Base-by-base conservation (phyloP, 1,140 invertebrate genomes). In the Oreohelix idahoensis region DNA sequence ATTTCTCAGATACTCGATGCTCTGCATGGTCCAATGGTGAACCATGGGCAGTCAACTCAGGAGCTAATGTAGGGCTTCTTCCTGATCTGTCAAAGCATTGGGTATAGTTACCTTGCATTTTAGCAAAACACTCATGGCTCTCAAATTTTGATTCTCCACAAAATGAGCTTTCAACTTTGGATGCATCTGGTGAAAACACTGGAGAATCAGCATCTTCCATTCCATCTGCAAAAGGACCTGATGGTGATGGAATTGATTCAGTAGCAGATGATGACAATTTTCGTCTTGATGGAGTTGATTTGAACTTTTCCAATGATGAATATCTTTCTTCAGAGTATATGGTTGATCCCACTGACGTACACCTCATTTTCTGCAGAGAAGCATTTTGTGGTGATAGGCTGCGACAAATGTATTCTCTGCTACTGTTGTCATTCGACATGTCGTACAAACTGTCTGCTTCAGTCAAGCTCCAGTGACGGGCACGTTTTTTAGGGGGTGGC, bases 401-500 rank as follows among this genome's bases (percentile, higher is more conserved):
- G 15, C 63, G 2, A 80, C 10, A 71, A 39, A 26, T 42, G 32
- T 39, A 4, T 20, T 79, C 49, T 39, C 17, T 36, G 38, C 39
- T 1, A n/a, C 71, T 35, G 29, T 20, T 39, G 38, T 39, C 35
- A 49, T 32, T 49, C 8, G 38, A 5, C 11, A 36, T 8, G 10
- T 49, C 71, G 23, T 26, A 5, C 1, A 66, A 10, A 26, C 58
- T 58, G 45, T 49, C 39, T 2, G 20, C 38, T 32, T 76, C 74
- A 11, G 39, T 51, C 81, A 76, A 36, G 70, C 84, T 83, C 84
- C 84, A 85, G 80, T 85, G 84, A 17, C 84, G 73, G 49, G 76
- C 84, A 29, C 84, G 74, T 39, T 85, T 85, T 49, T 85, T 85
- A 26, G 81, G 84, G 0, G 84, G 84, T n/a, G 38, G 36, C 79